phyloP scores from a whole-genome alignment of 1,140 invertebrate genomes.

The Tenebrio molitor region DNA sequence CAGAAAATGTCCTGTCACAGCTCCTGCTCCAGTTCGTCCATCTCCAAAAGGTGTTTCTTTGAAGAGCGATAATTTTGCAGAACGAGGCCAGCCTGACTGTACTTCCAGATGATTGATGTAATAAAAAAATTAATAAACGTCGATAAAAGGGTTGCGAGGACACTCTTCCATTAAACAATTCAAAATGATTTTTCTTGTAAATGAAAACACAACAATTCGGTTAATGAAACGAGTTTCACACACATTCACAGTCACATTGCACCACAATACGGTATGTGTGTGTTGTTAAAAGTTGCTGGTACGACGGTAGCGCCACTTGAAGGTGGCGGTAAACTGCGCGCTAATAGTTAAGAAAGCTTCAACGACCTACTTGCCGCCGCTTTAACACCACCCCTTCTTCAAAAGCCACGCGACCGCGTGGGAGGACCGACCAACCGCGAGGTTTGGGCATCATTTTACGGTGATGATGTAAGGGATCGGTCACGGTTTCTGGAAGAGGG shows the following conservation, averaged over 20 bases:
- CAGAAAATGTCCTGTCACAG: background rate
- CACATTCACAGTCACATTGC: constrained; percentile 44
- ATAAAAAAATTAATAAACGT: no score
- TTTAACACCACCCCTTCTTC: constrained; percentile 53
- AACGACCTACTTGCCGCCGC: constrained; percentile 51
- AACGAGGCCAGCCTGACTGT: constrained; percentile 1
- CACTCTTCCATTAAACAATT: background rate
- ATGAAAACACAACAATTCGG: constrained; percentile 7
- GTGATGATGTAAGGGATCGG: constrained; percentile 29
- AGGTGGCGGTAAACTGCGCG: constrained; percentile 50
- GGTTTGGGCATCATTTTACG: constrained; percentile 6
- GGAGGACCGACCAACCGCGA: constrained; percentile 16
- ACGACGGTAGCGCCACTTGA: constrained; percentile 50
- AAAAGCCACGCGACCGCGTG: constrained; percentile 43
- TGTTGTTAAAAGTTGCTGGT: constrained; percentile 49
- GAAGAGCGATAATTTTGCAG: background rate
- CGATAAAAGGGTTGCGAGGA: no score
- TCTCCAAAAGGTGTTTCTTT: no score
- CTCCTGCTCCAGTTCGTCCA: background rate
- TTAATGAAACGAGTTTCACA: constrained; percentile 14
- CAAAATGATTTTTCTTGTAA: no score
- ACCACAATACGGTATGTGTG: constrained; percentile 42
- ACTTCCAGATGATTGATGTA: no score
- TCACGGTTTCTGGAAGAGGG: constrained; percentile 7
- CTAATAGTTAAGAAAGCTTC: constrained; percentile 48